phyloP scores from a whole-genome alignment of 2,113 vertebrate genomes.

The Rhodinocichla rosea region DNA sequence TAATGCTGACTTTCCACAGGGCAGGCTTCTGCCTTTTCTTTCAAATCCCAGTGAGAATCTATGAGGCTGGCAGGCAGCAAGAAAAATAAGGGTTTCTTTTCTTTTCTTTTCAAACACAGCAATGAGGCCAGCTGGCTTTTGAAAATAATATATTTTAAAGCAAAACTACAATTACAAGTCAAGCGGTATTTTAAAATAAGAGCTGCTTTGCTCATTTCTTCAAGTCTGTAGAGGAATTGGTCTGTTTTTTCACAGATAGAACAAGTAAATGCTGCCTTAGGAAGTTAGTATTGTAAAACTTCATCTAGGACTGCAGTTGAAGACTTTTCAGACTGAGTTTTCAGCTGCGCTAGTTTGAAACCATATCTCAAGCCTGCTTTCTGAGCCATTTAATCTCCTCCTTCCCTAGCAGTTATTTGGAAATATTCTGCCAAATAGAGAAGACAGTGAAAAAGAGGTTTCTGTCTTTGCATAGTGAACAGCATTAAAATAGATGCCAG shows the following conservation, averaged over 20 bases:
- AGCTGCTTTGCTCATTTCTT: neutral
- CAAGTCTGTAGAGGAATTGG: neutral
- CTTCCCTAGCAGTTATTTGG: neutral
- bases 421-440: neutral
- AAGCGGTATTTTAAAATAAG: neutral
- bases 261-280: neutral
- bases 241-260: neutral
- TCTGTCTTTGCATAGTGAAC: neutral
- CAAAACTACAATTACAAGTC: neutral
- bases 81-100: neutral
- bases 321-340: neutral
- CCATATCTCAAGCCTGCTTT: neutral
- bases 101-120: neutral
- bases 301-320: neutral
- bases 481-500: neutral
- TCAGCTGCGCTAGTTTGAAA: neutral
- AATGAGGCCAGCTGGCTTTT: neutral
- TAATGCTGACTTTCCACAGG: neutral
- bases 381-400: neutral
- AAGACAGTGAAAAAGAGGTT: neutral
- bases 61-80: neutral
- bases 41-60: neutral
- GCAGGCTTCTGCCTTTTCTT: neutral
- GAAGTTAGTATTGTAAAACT: neutral
- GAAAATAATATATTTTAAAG: neutral